Conservation (phyloP, 1,140 invertebrate species). For the Macrotrachela quadricornifera region DNA sequence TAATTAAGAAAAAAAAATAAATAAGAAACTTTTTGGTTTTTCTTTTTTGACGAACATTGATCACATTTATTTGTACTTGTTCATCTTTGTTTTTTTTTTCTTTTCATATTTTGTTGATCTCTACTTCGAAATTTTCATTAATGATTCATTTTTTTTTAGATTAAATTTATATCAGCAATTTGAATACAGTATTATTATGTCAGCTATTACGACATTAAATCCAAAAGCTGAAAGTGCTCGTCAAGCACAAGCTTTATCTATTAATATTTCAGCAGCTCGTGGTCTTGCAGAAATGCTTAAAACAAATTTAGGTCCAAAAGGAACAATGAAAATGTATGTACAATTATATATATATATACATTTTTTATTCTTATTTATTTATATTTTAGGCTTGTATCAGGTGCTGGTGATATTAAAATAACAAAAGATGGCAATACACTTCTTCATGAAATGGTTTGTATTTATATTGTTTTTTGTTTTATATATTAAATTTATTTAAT, state of each 20-base stretch:
- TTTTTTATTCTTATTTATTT: background rate
- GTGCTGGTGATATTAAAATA: conserved; percentile 93
- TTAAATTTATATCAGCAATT: too few relatives aligned
- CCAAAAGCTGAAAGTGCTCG: conserved; percentile 95
- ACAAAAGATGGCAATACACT: conserved; percentile 98
- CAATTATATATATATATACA: background rate
- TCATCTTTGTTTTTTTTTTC: too few relatives aligned
- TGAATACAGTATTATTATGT: too few relatives aligned
- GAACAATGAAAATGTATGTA: conserved; percentile 97
- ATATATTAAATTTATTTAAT: too few relatives aligned
- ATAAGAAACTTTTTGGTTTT: too few relatives aligned
- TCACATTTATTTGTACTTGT: too few relatives aligned
- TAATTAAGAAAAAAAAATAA: too few relatives aligned
- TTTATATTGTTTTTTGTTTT: too few relatives aligned
- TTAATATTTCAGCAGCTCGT: conserved; percentile 89
- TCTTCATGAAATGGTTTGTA: conserved; percentile 67
- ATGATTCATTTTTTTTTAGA: too few relatives aligned
- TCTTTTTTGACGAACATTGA: too few relatives aligned
- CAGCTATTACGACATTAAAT: conserved; percentile 83
- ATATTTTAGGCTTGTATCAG: conserved; percentile 69
- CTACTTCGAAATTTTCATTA: too few relatives aligned
- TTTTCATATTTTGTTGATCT: too few relatives aligned
- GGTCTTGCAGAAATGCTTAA: conserved; percentile 96
- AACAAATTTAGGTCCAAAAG: conserved; percentile 91
- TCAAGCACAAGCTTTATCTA: conserved; percentile 72